These are phyloP conservation scores for Podarcis raffonei DNA, from an alignment of 2,113 vertebrate species.

Conservation along the genomic window DNA sequence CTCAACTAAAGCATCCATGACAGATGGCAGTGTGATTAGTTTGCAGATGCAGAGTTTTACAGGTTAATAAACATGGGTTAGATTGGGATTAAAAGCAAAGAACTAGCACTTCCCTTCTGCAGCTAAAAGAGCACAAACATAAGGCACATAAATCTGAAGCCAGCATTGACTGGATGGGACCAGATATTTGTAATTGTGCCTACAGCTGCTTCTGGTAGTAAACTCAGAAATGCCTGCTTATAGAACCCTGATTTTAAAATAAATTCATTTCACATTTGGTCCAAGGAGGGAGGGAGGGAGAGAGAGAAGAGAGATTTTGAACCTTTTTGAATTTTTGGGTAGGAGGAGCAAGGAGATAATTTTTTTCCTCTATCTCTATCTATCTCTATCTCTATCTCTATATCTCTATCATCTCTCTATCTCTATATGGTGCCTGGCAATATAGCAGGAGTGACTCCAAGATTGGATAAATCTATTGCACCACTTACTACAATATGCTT, in stretches of 20 bases:
- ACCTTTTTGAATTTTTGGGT: slow-evolving; percentile 44
- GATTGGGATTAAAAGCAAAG: slow-evolving; percentile 51
- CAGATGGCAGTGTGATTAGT: slow-evolving; percentile 46
- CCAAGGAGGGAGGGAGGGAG: neutral
- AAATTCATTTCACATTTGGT: slow-evolving; percentile 37
- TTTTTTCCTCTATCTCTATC: too few species aligned
- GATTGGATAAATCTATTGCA: slow-evolving; percentile 48
- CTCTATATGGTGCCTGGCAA: slow-evolving; percentile 28
- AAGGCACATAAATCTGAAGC: slow-evolving; percentile 16
- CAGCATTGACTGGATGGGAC: slow-evolving; percentile 47
- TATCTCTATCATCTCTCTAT: too few species aligned
- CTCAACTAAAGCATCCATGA: too few species aligned
- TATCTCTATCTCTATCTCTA: too few species aligned
- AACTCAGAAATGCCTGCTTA: slow-evolving; percentile 41
- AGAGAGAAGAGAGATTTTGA: neutral
- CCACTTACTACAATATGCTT: slow-evolving; percentile 24
- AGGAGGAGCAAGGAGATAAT: neutral
- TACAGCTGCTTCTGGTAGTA: slow-evolving; percentile 34
- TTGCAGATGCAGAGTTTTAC: slow-evolving; percentile 62
- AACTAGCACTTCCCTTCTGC: slow-evolving; percentile 49
- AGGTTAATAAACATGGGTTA: slow-evolving; percentile 71
- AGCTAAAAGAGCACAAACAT: slow-evolving; percentile 28
- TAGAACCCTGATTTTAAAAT: slow-evolving; percentile 21
- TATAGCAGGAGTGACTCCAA: slow-evolving; percentile 41
- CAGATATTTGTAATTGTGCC: slow-evolving; percentile 39